phyloP scores from a whole-genome alignment of 2,797 vertebrate genomes.

The Huso huso region DNA sequence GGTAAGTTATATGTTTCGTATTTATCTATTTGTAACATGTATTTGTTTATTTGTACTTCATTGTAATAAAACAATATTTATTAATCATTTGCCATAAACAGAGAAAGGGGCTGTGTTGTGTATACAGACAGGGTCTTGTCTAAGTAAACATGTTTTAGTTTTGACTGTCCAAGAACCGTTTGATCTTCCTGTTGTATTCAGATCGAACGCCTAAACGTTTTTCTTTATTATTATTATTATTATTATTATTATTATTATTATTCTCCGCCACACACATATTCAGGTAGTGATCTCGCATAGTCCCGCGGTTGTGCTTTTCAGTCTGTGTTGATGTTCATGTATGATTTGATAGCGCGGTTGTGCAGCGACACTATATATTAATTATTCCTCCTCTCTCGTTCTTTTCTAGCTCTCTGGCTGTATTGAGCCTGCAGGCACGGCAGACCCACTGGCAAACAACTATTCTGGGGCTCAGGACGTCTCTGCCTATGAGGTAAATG shows the following conservation, averaged over 20 bases:
- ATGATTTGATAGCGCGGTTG: constrained; percentile 59
- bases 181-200: too few relatives aligned
- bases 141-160: neutral
- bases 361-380: too few relatives aligned
- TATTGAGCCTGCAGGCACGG: constrained; percentile 34
- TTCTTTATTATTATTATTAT: too few relatives aligned
- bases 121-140: neutral
- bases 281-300: too few relatives aligned
- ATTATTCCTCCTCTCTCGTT: constrained; percentile 28
- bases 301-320: constrained; percentile 54
- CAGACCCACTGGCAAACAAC: constrained; percentile 65
- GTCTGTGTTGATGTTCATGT: constrained; percentile 71
- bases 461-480: constrained; percentile 59
- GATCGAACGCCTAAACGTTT: too few relatives aligned
- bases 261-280: neutral
- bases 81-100: too few relatives aligned
- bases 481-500: constrained; percentile 73
- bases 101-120: too few relatives aligned
- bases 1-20: constrained; percentile 22
- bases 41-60: neutral
- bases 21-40: neutral
- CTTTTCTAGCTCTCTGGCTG: constrained; percentile 44
- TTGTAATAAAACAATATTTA: neutral
- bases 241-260: too few relatives aligned
- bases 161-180: neutral